Conservation (phyloP, 2,113 vertebrate genomes). For the Elephantulus edwardii region DNA sequence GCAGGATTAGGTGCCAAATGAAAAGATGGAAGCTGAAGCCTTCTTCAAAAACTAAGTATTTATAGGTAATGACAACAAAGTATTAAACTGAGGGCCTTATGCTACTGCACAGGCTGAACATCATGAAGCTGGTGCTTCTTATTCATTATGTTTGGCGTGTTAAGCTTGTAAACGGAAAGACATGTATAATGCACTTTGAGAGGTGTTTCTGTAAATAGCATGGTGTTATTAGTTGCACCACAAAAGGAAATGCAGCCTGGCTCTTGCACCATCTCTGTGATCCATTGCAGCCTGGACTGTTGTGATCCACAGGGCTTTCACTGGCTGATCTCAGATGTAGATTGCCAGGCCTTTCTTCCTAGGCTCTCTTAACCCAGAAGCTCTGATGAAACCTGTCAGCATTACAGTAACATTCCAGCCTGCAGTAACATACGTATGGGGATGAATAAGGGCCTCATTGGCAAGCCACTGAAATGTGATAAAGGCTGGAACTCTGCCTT, state of each 20-base stretch:
- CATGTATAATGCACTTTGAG: not conserved
- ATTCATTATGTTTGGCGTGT: not conserved
- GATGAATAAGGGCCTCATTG: not conserved
- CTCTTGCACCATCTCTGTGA: not conserved
- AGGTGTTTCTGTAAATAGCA: not conserved
- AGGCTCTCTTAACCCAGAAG: not conserved
- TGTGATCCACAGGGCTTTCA: not conserved
- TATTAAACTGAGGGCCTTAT: not conserved
- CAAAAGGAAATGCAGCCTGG: not conserved
- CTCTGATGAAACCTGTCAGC: not conserved
- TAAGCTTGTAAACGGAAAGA: not conserved
- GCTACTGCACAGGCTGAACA: fast-evolving
- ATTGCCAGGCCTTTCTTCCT: not conserved
- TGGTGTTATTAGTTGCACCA: not conserved
- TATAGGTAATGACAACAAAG: not conserved
- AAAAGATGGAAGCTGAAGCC: not conserved
- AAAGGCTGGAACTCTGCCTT: not conserved
- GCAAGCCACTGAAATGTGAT: not conserved
- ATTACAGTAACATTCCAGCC: not conserved
- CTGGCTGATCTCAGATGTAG: not conserved
- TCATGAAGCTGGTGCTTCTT: not conserved
- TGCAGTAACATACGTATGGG: not conserved
- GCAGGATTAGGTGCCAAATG: not conserved
- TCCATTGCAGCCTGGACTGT: not conserved
- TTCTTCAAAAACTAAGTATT: not conserved